Evolutionary conservation across 2,113 vertebrate genomes (phyloP), one percentile per base, ranked within the genome.

Genomic region (Thunnus maccoyii): DNA sequence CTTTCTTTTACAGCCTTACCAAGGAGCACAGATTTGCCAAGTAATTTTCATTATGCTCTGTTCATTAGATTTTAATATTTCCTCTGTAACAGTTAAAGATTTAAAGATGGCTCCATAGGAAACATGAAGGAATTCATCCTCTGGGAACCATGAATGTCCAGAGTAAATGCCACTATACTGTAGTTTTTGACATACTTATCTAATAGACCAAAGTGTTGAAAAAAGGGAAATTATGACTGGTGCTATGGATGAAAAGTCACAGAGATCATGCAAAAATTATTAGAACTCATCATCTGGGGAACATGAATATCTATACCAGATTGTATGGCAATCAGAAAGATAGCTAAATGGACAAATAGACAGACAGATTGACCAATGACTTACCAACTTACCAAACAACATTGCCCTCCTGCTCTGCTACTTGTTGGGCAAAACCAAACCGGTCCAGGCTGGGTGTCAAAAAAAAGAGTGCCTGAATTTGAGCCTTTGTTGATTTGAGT

Each of bases 401-500:
- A 14, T 58, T 52, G 0, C 11, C 5, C 11, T 32, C 4, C 13
- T 57, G 3, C 25, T 67, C 20, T 55, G 4, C 12, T 76, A 11
- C 5, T 58, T 48, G 3, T 60, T 69, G 14, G 65, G 4, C 66
- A 46, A 51, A 73, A 62, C 17, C 15, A 44, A 69, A 44, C 13
- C 51, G 63, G 25, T 25, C 10, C 20, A 58, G 16, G 7, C n/a
- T n/a, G 32, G 18, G 18, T 70, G 52, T 61, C 54, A 62, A 56
- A 57, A 17, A 65, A 61, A 78, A 30, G 73, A 56, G 36, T 27
- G 41, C 8, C 61, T 50, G 15, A 72, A 22, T 30, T 11, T 64
- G 18, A 57, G 44, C 32, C 36, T 63, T 9, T 72, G 56, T 22
- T 54, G 76, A 67, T 46, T 36, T 51, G 20, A 69, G 20, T 46